Evolutionary conservation across 2,797 vertebrate species (phyloP).

Genomic region (Schizopygopsis malacanthus): DNA sequence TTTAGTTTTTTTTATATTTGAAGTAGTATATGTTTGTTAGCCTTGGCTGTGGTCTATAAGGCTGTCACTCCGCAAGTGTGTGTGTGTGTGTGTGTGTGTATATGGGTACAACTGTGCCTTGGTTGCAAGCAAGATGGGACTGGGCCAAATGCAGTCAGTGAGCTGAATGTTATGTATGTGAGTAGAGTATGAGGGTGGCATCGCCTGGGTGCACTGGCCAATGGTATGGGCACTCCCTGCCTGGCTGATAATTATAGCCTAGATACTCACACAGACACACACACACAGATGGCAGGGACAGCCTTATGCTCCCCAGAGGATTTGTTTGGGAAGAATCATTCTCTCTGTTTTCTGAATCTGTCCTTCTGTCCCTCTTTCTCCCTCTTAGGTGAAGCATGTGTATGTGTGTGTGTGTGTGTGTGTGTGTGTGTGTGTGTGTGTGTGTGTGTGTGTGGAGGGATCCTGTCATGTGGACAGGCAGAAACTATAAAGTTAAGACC

Average conservation of each 20-base stretch:
- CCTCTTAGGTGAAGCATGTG: slow-evolving; percentile 30
- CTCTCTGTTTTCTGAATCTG: slow-evolving; percentile 40
- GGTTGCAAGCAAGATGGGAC: slow-evolving; percentile 40
- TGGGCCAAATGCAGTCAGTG: slow-evolving; percentile 51
- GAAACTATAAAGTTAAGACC: slow-evolving; percentile 45
- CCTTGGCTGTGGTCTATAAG: background rate
- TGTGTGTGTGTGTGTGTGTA: background rate
- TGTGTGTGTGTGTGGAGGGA: slow-evolving; percentile 40
- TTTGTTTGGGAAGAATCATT: slow-evolving; percentile 39
- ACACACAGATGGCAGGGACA: slow-evolving; percentile 51
- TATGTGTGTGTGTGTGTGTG: slow-evolving; percentile 19
- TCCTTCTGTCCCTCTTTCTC: slow-evolving; percentile 34
- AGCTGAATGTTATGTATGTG: slow-evolving; percentile 46
- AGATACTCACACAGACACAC: slow-evolving; percentile 43
- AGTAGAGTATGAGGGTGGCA: slow-evolving; percentile 41
- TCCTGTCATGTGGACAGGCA: slow-evolving; percentile 44
- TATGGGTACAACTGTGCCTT: slow-evolving; percentile 25
- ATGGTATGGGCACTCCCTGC: slow-evolving; percentile 52
- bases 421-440: slow-evolving; percentile 38
- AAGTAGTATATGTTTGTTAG: slow-evolving; percentile 31
- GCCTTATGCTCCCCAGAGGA: slow-evolving; percentile 48
- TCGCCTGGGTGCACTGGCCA: slow-evolving; percentile 40
- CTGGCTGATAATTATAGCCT: slow-evolving; percentile 59
- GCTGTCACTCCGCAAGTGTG: background rate
- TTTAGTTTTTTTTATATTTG: no score